Evolutionary conservation across 2,797 vertebrate genomes (phyloP), one percentile per base, ranked within the genome.

Genomic region (Acomys russatus): DNA sequence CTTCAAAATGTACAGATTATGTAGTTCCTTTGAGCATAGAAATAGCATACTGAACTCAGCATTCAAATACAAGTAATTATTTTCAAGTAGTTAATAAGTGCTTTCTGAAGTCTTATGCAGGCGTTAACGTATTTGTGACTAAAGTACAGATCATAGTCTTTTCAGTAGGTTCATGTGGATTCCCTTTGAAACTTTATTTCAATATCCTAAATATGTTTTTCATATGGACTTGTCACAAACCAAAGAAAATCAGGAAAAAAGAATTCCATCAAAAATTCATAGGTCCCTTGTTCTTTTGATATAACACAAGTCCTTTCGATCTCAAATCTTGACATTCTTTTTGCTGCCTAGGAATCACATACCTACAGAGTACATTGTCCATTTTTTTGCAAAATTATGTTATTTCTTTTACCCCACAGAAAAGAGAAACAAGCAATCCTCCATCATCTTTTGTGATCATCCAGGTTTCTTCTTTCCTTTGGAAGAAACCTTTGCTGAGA

Each of bases 381-480:
- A 92, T 93, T 96, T 95, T 84, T 94, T 91, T 94, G 33, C 74
- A 95, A 94, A 92, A 92, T 49, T 8, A 68, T 51, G 77, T 93
- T 89, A 88, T 92, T 94, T 90, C n/a, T 92, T 96, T 91, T 64
- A 18, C 23, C 38, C 22, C 2, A 92, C 4, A 86, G 76, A 80
- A 88, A 96, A 90, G 30, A 8, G 22, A 73, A 18, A 6, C 20
- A 96, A 71, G 23, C 18, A 51, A 88, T 95, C 33, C 56, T 92
- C n/a, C 73, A 64, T 82, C 66, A 97, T 83, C 17, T 8, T 61
- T 89, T 96, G 38, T 93, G 70, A 93, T 94, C n/a, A 92, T 80
- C 71, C 59, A 25, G 33, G 4, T 28, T 22, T 44, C 38, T 74
- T 94, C 56, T 79, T 91, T 83, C 76, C 70, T 28, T 88, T 95